Evolutionary conservation across 2,888 invertebrate genomes (phyloP), one percentile per base, ranked within the genome.

Genomic region (Megastigmus dorsalis): DNA sequence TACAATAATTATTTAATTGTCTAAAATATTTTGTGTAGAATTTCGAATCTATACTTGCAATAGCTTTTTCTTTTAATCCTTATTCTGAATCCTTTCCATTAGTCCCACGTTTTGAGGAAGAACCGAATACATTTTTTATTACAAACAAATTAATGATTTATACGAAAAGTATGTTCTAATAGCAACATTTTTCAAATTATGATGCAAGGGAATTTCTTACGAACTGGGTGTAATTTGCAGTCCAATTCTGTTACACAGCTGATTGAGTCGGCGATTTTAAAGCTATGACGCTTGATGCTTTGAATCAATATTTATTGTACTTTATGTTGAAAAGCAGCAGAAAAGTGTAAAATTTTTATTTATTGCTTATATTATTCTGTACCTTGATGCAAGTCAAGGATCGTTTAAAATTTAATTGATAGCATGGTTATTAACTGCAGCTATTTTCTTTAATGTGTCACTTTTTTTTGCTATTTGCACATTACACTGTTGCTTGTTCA

Each of bases 221-320:
- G 43, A 72, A 59, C 13, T 73, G 73, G 60, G 73, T 67, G 18
- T 10, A 45, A 38, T 41, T 52, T 54, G 60, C 67, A 59, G 33
- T 63, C 36, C 28, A 41, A 68, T 55, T 68, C 36, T 68, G 68
- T 55, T 68, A 69, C 50, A 65, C 73, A 76, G 68, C 48, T 75
- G 77, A 75, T 77, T 77, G 77, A 77, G 75, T 73, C 75, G 65
- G 41, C 75, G 77, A 77, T 75, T 77, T 77, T 72, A 62, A 72
- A 74, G 77, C 77, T 77, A 68, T 77, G 76, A 70, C 76, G 76
- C 74, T 67, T 74, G 52, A 57, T 73, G 59, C 55, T 67, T 65
- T 68, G n/a, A 67, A 62, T 59, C 54, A 66, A 57, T 48, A 59
- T 60, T 41, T 60, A 50, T 63, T 65, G 23, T 74, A 36, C 7